Evolutionary conservation across 2,888 invertebrate genomes (phyloP), one percentile per base, ranked within the genome.

Genomic region (Drosophila phalerata): DNA sequence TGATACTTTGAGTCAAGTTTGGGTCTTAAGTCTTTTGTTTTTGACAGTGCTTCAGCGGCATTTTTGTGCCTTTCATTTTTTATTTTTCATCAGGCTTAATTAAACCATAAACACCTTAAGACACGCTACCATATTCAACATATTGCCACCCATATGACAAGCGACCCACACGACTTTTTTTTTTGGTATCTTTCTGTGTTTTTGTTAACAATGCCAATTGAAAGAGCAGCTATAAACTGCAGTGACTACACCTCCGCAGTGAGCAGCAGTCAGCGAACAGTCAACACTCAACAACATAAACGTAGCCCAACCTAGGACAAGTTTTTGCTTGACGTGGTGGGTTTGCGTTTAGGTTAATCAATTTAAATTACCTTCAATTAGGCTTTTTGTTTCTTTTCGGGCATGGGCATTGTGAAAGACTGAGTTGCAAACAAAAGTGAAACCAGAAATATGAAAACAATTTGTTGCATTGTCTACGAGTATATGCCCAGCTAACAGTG

Each of bases 291-390:
- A 43, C 47, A 42, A 71, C 66, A 71, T 69, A 60, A 60, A 48
- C 32, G 43, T 30, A 71, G 66, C 65, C 77, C 66, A 76, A 71
- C 73, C 61, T 71, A 76, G 58, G 74, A 68, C 73, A 73, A 70
- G 63, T 73, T 78, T 81, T 67, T 65, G 22, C 32, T 49, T 28
- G 42, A 45, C 53, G 73, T 68, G 52, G 72, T 82, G 83, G 80
- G 80, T 32, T 82, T 67, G 48, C 45, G 70, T 67, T 72, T 75
- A 60, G 79, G 71, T 79, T 88, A 86, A 90, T 87, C 81, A 90
- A 87, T 88, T 87, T 83, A 88, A 85, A 87, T 87, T 86, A 81
- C 79, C 81, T 81, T 86, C 89, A 87, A 88, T 90, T 87, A 86
- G 84, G 75, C 71, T 67, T 69, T 86, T 84, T 88, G 80, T 83